Percentiles rank a stretch among this genome's conserved stretches.
Evolutionary conservation across 2,888 invertebrate species (phyloP).

Genomic region (Apotomis capreana): DNA sequence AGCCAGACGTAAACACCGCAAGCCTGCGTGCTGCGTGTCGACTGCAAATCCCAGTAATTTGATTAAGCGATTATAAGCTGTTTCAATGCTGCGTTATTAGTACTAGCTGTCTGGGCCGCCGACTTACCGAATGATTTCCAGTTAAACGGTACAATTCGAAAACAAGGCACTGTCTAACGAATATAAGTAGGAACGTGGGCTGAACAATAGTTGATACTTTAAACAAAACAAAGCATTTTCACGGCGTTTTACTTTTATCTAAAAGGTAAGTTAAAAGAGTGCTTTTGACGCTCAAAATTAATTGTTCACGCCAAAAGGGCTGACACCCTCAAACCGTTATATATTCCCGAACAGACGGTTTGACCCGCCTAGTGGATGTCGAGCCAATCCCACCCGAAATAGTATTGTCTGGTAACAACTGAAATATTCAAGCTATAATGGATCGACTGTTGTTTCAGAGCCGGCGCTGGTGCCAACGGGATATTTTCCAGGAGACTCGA

Average conservation of each 20-base stretch:
- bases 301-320: slow-evolving; percentile 23
- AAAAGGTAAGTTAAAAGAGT: slow-evolving; percentile 1
- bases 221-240: neutral
- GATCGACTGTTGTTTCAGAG: slow-evolving; percentile 82
- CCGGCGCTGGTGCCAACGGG: slow-evolving; percentile 94
- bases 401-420: slow-evolving; percentile 15
- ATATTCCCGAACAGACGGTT: slow-evolving; percentile 25
- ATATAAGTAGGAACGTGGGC: neutral
- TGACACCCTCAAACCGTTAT: slow-evolving; percentile 26
- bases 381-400: slow-evolving; percentile 23
- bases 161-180: neutral
- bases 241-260: neutral
- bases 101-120: slow-evolving; percentile 5
- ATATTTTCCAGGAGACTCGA: slow-evolving; percentile 97
- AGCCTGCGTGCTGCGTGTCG: slow-evolving; percentile 42
- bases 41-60: slow-evolving; percentile 53
- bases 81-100: slow-evolving; percentile 44
- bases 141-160: neutral
- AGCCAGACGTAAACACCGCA: slow-evolving; percentile 45
- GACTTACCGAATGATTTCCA: neutral
- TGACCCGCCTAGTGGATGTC: slow-evolving; percentile 28
- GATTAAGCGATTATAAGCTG: slow-evolving; percentile 52
- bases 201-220: neutral
- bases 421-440: slow-evolving; percentile 34
- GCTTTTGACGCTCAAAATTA: slow-evolving; percentile 20